A percentile compares a stretch with the other conserved stretches of the same genome.
Evolutionary conservation across 2,113 vertebrate species (phyloP).

Genomic region (Okapia johnstoni): DNA sequence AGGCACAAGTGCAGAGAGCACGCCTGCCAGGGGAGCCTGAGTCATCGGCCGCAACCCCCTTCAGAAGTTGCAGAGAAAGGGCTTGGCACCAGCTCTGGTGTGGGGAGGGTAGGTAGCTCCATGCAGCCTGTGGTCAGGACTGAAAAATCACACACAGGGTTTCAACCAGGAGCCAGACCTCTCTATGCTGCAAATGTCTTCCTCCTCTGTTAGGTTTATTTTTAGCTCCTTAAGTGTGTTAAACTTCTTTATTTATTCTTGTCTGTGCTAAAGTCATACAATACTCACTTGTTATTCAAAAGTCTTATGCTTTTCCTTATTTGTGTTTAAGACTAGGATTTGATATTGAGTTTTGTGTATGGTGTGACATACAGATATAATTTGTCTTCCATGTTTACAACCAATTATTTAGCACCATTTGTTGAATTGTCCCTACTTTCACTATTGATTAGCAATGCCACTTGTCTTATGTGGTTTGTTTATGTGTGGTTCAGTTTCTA

Average conservation of each 20-base stretch:
- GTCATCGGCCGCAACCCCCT: not conserved
- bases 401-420: not conserved
- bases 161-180: not conserved
- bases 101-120: not conserved
- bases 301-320: not conserved
- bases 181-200: not conserved
- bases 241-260: not conserved
- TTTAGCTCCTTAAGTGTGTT: not conserved
- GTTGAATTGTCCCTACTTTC: not conserved
- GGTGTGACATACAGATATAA: not conserved
- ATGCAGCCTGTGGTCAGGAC: not conserved
- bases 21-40: too few species aligned
- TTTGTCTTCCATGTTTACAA: not conserved
- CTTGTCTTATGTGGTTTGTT: not conserved
- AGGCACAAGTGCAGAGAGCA: not conserved
- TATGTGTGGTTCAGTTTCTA: not conserved
- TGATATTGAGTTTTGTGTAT: not conserved
- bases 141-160: not conserved
- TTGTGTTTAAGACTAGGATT: not conserved
- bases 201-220: not conserved
- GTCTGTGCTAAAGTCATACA: not conserved
- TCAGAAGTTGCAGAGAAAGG: too few species aligned
- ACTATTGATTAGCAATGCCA: not conserved
- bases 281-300: not conserved
- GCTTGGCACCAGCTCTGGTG: accelerated